phyloP scores from a whole-genome alignment of 2,113 vertebrate genomes.

The Stigmatopora nigra region DNA sequence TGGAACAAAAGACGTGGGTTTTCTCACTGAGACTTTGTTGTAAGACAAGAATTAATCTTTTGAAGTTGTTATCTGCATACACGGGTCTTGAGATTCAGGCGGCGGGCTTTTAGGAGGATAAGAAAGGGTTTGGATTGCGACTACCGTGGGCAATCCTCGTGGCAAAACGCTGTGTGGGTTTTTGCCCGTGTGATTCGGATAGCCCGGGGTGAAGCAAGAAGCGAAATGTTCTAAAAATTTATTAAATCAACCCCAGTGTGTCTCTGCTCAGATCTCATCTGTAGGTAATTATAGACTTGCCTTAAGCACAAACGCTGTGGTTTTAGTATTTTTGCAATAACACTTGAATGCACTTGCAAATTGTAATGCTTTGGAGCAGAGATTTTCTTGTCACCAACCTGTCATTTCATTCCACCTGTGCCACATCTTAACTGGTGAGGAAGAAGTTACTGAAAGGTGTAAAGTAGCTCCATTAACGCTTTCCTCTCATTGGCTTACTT shows the following conservation, averaged over 20 bases:
- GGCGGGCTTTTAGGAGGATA: constrained; percentile 48
- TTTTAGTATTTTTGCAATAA: constrained; percentile 28
- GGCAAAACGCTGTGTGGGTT: constrained; percentile 55
- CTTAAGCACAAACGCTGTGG: constrained; percentile 39
- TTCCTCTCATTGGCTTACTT: neutral
- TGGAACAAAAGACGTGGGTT: constrained; percentile 44
- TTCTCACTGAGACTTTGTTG: constrained; percentile 47
- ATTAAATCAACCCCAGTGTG: constrained; percentile 56
- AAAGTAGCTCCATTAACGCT: constrained; percentile 10
- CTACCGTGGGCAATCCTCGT: constrained; percentile 62
- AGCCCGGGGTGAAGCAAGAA: constrained; percentile 53
- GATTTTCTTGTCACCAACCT: constrained; percentile 10
- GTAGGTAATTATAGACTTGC: constrained; percentile 51
- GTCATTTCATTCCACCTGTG: constrained; percentile 6
- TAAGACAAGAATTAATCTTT: constrained; percentile 65
- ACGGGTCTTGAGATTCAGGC: constrained; percentile 43
- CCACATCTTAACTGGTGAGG: constrained; percentile 4
- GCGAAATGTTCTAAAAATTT: constrained; percentile 63
- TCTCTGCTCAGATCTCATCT: constrained; percentile 44
- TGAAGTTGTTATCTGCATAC: constrained; percentile 63
- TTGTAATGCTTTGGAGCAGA: constrained; percentile 20
- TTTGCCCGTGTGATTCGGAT: constrained; percentile 46
- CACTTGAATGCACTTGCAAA: constrained; percentile 19
- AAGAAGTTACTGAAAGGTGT: constrained; percentile 6
- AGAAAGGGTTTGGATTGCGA: constrained; percentile 51